Evolutionary conservation across 2,797 vertebrate genomes (phyloP), one percentile per base, ranked within the genome.

Genomic region (Gallinago stenura): DNA sequence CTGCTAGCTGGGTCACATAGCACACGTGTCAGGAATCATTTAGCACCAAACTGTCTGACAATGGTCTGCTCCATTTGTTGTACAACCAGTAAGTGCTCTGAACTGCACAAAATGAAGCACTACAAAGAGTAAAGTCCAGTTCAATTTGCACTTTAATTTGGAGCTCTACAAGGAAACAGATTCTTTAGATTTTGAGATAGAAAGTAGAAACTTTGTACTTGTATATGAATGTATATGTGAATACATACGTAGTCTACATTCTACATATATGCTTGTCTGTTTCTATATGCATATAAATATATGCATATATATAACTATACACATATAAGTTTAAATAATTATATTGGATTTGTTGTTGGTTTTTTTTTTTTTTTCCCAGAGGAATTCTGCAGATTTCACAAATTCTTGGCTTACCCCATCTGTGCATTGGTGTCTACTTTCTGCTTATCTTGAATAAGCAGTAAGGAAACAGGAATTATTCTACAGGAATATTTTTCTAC

Each of bases 341-440:
- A 7, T 50, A 33, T 72, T 60, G 51, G 3, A 10, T 43, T 37
- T 37, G 37, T 53, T 33, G 3, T 53, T 53, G 30, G 1, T 0
- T 1, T 41, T 28, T 56, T 0, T 58, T 21, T 46, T 58, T 21
- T 43, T 10, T 2, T 48, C 12, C 22, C 8, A 33, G 7, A 19
- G 5, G 31, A 72, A 76, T 76, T 69, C 33, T 72, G 5, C 11
- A 58, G 18, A 57, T 8, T 75, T 12, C 24, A 66, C 19, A 79
- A 61, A 17, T 37, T 58, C 21, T 56, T 69, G 12, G 4, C 37
- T 69, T 76, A 25, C 7, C 2, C 21, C 56, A 8, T 24, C 12
- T 24, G 21, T 24, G 1, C 11, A 20, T 16, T 48, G 14, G 2
- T 82, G 6, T 25, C 37, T 50, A 25, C 4, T 53, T 77, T 60